Percentiles rank a stretch among this genome's conserved stretches.
Evolutionary conservation across 2,797 vertebrate species (phyloP).

Genomic region (Miichthys miiuy): DNA sequence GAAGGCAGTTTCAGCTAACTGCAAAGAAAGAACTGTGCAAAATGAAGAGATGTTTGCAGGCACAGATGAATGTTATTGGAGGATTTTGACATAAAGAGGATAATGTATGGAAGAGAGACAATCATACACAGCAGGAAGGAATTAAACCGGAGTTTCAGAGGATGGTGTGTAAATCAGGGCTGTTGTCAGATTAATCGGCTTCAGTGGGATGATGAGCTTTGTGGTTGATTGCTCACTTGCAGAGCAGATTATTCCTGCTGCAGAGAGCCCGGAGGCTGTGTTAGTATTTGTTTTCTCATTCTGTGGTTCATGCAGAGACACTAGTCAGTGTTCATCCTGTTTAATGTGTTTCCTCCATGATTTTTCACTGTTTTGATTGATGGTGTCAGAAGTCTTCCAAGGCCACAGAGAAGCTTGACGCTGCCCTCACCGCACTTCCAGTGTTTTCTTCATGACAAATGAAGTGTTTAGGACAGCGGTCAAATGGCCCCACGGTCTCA

Average conservation of each 20-base stretch:
- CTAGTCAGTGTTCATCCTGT: neutral
- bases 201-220: slow-evolving; percentile 23
- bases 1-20: neutral
- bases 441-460: neutral
- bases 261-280: neutral
- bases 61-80: neutral
- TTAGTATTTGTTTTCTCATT: neutral
- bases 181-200: slow-evolving; percentile 27
- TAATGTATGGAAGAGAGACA: neutral
- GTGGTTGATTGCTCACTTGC: slow-evolving; percentile 36
- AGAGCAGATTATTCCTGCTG: slow-evolving; percentile 28
- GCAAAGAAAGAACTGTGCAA: neutral
- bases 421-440: neutral
- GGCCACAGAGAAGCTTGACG: neutral
- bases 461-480: neutral
- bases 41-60: neutral
- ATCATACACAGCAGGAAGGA: neutral
- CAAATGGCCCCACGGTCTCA: neutral
- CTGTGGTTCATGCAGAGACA: neutral
- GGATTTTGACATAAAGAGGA: neutral
- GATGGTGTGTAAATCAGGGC: neutral
- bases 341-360: neutral
- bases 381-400: neutral
- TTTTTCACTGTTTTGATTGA: neutral
- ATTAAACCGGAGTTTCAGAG: neutral